phyloP scores from a whole-genome alignment of 2,888 invertebrate species.

The Nematopogon swammerdamellus region DNA sequence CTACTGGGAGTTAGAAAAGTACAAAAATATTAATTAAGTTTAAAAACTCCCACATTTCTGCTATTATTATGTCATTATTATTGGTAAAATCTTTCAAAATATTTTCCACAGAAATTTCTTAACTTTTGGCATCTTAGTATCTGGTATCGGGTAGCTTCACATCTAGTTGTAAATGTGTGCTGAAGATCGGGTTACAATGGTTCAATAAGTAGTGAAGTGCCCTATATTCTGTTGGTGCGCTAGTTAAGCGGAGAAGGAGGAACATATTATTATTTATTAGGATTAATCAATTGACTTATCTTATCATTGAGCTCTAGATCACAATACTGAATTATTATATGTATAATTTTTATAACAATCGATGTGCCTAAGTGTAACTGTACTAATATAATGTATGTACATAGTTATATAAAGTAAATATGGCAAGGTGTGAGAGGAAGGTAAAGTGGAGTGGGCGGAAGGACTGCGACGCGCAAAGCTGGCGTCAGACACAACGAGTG shows the following conservation, averaged over 20 bases:
- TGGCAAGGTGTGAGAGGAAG: not conserved
- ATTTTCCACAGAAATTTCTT: not conserved
- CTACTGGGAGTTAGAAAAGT: not conserved
- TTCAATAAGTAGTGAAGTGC: no score
- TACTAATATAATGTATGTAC: conserved; percentile 40
- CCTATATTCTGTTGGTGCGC: no score
- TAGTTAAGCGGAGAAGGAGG: no score
- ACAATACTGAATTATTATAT: not conserved
- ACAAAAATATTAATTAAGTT: not conserved
- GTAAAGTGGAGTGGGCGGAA: no score
- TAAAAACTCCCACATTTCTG: not conserved
- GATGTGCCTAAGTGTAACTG: conserved; percentile 59
- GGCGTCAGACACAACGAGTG: no score
- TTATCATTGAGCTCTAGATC: not conserved
- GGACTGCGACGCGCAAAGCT: no score
- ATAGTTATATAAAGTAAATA: conserved; percentile 3
- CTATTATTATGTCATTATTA: not conserved
- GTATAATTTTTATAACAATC: conserved; percentile 51
- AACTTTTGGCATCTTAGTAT: no score
- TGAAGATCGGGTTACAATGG: no score
- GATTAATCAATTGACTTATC: not conserved
- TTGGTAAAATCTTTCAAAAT: not conserved
- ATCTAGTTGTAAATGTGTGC: no score
- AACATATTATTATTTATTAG: no score
- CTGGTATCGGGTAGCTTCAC: no score